Base-by-base conservation (phyloP, 2,888 invertebrate species). In the Labia minor region DNA sequence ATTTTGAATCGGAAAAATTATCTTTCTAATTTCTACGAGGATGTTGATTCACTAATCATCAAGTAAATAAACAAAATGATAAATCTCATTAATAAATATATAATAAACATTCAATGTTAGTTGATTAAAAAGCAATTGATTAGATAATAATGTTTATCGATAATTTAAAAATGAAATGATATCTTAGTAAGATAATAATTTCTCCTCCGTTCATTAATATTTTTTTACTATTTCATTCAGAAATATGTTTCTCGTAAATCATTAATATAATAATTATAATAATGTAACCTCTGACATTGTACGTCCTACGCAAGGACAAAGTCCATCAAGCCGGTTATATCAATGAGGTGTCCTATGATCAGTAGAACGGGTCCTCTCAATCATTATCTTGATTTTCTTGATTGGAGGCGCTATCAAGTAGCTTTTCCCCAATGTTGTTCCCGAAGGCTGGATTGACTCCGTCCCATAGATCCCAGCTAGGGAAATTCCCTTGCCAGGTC, bases 1-100 rank as follows among this genome's bases (percentile, higher is more conserved):
- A 14, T 4, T 10, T 49, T n/a, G 16, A 14, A 49, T 10, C 3
- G 2, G n/a, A 14, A 49, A 49, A 49, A 49, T 49, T 49, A 49
- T 49, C 49, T n/a, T 3, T 49, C 14, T 11, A 16, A 49, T 8
- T 49, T 2, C n/a, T n/a, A n/a, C n/a, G 14, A 49, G 49, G 49
- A 49, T 49, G 49, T 49, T 49, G 49, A 49, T 49, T 49, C 14
- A 4, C 2, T 16, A 49, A 49, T 49, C 49, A 49, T 14, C 14
- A 49, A 49, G 49, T 16, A 49, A 49, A 49, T 49, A 49, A 14
- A 49, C 49, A n/a, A 49, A 49, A 49, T 49, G 49, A 49, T 49
- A 49, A 49, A 49, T 49, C 49, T n/a, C 8, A 49, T 8, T n/a
- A 49, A 14, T 14, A 49, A 49, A 49, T 49, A 49, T 49, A 49